Conservation (phyloP, 2,888 invertebrate species). For the Bombyx huttoni region DNA sequence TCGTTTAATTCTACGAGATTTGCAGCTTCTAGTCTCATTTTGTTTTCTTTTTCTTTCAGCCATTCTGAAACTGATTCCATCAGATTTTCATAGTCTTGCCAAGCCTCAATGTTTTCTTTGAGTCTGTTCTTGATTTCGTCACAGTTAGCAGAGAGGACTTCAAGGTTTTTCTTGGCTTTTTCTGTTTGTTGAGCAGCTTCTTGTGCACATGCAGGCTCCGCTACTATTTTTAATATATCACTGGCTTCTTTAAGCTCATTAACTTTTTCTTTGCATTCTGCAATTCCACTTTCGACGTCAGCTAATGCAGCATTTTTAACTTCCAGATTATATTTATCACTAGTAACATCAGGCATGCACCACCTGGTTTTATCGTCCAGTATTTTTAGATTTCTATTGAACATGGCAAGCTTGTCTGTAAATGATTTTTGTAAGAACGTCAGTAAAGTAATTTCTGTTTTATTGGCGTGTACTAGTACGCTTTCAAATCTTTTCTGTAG, state of each 20-base stretch:
- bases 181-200: slow-evolving; percentile 79
- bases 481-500: slow-evolving; percentile 88
- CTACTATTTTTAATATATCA: slow-evolving; percentile 79
- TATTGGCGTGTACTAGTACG: slow-evolving; percentile 82
- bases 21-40: slow-evolving; percentile 80
- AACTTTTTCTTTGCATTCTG: slow-evolving; percentile 78
- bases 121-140: slow-evolving; percentile 77
- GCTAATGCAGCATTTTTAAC: slow-evolving; percentile 86
- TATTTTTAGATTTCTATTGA: slow-evolving; percentile 84
- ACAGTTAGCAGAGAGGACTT: slow-evolving; percentile 78
- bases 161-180: slow-evolving; percentile 79
- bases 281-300: slow-evolving; percentile 81
- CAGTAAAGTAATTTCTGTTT: slow-evolving; percentile 83
- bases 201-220: slow-evolving; percentile 78
- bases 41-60: slow-evolving; percentile 85
- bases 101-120: slow-evolving; percentile 80
- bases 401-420: slow-evolving; percentile 84
- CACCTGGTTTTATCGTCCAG: slow-evolving; percentile 91
- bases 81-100: slow-evolving; percentile 85
- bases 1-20: slow-evolving; percentile 78
- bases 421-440: slow-evolving; percentile 90
- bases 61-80: slow-evolving; percentile 82
- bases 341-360: slow-evolving; percentile 91
- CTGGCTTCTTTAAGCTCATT: slow-evolving; percentile 80
- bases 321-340: slow-evolving; percentile 93